Conservation (phyloP, 1,140 invertebrate species). For the Drosophila busckii region DNA sequence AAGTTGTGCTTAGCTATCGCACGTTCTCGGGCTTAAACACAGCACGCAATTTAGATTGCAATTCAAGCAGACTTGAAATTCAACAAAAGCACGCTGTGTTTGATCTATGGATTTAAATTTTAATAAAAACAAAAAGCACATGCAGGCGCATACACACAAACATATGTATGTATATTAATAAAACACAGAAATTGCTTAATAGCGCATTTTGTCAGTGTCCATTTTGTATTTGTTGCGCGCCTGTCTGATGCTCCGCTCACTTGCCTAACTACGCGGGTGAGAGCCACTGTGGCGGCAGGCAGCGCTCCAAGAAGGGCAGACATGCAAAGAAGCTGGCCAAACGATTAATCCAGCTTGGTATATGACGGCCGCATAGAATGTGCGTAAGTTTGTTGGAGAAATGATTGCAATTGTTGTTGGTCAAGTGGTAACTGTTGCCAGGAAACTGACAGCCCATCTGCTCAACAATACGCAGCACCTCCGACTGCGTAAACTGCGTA, state of each 20-base stretch:
- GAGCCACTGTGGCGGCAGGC: conserved; percentile 82
- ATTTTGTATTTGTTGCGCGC: too few species aligned
- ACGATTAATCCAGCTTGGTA: conserved; percentile 97
- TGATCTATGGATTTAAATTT: too few species aligned
- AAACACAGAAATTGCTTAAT: too few species aligned
- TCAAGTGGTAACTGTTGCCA: conserved; percentile 96
- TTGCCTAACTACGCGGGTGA: conserved; percentile 2
- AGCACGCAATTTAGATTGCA: too few species aligned
- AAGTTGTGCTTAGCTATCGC: too few species aligned
- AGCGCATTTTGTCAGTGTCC: too few species aligned
- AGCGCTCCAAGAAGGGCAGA: conserved; percentile 96
- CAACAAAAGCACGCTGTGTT: too few species aligned
- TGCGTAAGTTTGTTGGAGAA: conserved; percentile 94
- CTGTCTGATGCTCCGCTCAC: neutral
- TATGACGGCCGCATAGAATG: conserved; percentile 94
- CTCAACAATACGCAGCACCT: conserved; percentile 91
- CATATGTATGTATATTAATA: too few species aligned
- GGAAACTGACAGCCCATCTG: conserved; percentile 97
- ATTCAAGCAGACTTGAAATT: too few species aligned
- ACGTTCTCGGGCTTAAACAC: too few species aligned
- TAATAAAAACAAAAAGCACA: too few species aligned
- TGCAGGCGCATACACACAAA: too few species aligned
- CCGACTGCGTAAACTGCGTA: conserved; percentile 97
- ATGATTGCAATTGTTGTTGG: conserved; percentile 99
- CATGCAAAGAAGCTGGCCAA: conserved; percentile 96